A percentile compares a stretch with the other conserved stretches of the same genome.
Conservation (phyloP, 2,113 vertebrate species). For the Gallinago jamesoni region DNA sequence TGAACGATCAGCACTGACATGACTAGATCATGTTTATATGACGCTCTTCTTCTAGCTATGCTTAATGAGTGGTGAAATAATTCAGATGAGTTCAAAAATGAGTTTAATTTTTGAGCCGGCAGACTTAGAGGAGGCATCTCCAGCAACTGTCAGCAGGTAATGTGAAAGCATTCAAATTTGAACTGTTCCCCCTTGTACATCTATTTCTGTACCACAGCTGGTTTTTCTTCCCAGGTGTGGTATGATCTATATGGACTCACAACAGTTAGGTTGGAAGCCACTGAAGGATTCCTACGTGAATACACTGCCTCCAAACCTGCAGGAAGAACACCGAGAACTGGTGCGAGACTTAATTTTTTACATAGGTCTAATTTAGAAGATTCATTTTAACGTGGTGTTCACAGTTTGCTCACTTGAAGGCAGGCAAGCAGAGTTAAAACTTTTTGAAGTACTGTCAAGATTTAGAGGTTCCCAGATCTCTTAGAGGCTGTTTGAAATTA, state of each 20-base stretch:
- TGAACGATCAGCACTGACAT: background rate
- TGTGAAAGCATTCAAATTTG: background rate
- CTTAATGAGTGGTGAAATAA: constrained; percentile 96
- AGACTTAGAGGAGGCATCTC: constrained; percentile 91
- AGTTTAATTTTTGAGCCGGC: constrained; percentile 92
- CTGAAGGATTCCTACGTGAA: constrained; percentile 90
- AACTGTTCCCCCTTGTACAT: background rate
- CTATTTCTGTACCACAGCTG: background rate
- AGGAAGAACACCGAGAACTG: constrained; percentile 79
- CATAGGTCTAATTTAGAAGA: background rate
- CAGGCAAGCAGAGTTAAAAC: background rate
- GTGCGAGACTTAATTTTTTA: constrained; percentile 63
- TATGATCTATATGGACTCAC: constrained; percentile 96
- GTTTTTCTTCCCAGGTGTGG: constrained; percentile 82
- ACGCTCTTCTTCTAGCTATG: constrained; percentile 81
- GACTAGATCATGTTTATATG: background rate
- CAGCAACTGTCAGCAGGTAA: constrained; percentile 94
- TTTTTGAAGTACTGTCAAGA: background rate
- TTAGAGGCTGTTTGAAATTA: background rate
- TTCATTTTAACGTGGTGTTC: background rate
- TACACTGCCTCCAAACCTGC: constrained; percentile 80
- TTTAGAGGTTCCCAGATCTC: background rate
- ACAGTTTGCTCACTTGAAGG: background rate
- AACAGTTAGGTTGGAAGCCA: constrained; percentile 89
- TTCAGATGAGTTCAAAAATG: constrained; percentile 94